These are phyloP conservation scores for Pomatostomus ruficeps DNA, from an alignment of 2,113 vertebrate genomes.

Conservation along the genomic window DNA sequence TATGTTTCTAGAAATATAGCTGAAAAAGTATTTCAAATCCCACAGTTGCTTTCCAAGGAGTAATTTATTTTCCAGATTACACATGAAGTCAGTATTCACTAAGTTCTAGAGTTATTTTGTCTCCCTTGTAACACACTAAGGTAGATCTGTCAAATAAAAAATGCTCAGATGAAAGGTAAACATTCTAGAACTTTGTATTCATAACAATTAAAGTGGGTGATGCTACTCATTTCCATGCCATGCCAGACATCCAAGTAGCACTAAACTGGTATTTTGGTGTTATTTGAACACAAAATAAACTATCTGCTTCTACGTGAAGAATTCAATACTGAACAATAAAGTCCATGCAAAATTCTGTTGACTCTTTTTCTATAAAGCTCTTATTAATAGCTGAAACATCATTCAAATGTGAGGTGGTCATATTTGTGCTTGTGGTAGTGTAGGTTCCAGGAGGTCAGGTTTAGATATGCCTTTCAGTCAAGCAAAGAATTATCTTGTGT, in stretches of 20 bases:
- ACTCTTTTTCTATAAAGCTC: background rate
- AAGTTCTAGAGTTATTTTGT: background rate
- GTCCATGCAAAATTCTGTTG: background rate
- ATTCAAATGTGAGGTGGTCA: background rate
- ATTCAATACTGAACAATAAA: background rate
- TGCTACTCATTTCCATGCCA: background rate
- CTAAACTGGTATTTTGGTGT: background rate
- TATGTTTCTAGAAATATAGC: background rate
- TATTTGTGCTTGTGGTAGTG: background rate
- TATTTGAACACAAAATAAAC: background rate
- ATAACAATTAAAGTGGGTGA: background rate
- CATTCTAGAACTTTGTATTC: background rate
- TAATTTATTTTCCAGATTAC: constrained; percentile 9
- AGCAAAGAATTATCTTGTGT: background rate
- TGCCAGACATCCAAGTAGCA: background rate
- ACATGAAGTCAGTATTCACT: background rate
- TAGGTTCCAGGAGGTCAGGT: background rate
- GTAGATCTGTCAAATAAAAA: background rate
- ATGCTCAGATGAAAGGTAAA: background rate
- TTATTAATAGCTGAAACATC: background rate
- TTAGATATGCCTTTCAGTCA: background rate
- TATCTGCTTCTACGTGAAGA: background rate
- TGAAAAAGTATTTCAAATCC: background rate
- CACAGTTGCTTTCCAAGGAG: background rate
- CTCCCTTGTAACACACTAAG: background rate